These are phyloP conservation scores for Cydia splendana DNA, from an alignment of 1,140 invertebrate species.

Conservation along the genomic window DNA sequence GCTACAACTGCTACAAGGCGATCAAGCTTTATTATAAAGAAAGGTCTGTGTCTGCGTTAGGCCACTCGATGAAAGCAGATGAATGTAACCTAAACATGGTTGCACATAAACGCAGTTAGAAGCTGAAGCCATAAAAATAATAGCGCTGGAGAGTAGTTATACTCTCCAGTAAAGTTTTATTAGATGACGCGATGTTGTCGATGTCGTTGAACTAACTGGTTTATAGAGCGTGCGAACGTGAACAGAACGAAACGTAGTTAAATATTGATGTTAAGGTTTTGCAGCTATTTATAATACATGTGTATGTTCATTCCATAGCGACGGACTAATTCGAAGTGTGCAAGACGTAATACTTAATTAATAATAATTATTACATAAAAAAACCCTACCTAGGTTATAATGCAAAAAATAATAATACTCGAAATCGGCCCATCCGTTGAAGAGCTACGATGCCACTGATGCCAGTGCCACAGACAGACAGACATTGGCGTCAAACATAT, in stretches of 20 bases:
- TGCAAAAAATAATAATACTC: no score
- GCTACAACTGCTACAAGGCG: no score
- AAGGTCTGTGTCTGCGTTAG: not conserved
- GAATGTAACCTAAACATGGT: not conserved
- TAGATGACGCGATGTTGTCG: not conserved
- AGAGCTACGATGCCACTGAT: no score
- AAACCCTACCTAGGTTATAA: no score
- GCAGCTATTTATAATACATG: not conserved
- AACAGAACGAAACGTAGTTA: not conserved
- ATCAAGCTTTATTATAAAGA: no score
- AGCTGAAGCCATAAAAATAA: not conserved
- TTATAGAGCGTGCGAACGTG: not conserved
- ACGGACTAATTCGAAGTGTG: not conserved
- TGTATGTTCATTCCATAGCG: not conserved
- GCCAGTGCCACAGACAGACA: no score
- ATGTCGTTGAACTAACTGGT: conserved; percentile 5
- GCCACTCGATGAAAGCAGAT: conserved; percentile 1
- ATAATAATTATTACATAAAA: no score
- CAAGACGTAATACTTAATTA: no score
- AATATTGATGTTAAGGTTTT: not conserved
- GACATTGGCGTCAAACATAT: no score
- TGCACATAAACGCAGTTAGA: not conserved
- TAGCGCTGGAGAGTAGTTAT: not conserved
- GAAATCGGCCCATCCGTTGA: no score
- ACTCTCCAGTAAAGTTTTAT: not conserved